Conservation (phyloP, 2,797 vertebrate genomes). For the Geotrypetes seraphini region DNA sequence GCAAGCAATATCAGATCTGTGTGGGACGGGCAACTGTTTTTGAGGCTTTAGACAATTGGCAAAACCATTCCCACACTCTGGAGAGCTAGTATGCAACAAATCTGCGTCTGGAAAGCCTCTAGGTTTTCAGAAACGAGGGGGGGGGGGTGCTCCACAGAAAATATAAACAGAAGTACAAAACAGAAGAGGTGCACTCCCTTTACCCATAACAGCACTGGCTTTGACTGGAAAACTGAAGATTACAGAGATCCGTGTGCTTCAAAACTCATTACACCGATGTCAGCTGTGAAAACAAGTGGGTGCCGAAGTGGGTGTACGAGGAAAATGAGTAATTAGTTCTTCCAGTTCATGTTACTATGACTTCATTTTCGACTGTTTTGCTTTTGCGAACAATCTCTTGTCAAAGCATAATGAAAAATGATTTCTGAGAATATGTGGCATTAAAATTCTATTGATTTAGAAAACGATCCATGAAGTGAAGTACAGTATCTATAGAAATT, state of each 20-base stretch:
- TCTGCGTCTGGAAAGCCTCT: background rate
- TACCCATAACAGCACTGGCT: background rate
- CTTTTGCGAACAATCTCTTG: background rate
- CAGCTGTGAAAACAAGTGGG: background rate
- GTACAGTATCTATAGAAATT: too few species aligned
- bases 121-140: background rate
- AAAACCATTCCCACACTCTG: background rate
- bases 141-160: background rate
- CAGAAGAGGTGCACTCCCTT: background rate
- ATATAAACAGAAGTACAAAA: background rate
- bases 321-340: background rate
- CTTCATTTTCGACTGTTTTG: accelerated
- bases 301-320: accelerated
- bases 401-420: background rate
- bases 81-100: constrained; percentile 1
- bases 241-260: background rate
- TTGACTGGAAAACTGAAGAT: background rate
- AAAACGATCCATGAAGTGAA: too few species aligned
- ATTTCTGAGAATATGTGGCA: background rate
- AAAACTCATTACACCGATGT: accelerated
- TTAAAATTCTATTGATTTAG: too few species aligned
- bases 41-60: constrained; percentile 4
- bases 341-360: accelerated
- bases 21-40: constrained; percentile 1
- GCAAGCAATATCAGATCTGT: background rate